Conservation (phyloP, 2,797 vertebrate genomes). For the Zenarchopterus dispar region DNA sequence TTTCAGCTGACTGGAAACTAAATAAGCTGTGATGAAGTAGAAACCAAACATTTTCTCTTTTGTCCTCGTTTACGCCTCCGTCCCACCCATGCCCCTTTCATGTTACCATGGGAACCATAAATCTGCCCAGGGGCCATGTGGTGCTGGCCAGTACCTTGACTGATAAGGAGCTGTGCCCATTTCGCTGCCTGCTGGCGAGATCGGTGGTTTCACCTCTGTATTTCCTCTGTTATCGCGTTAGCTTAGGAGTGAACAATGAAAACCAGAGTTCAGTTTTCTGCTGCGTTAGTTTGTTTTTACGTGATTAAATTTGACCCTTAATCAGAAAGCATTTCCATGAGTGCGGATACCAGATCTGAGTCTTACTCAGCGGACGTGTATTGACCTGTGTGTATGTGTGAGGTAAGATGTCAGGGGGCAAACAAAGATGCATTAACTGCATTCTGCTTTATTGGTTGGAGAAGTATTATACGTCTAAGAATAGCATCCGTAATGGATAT, state of each 20-base stretch:
- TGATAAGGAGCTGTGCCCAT: slow-evolving; percentile 24
- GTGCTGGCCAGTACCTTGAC: slow-evolving; percentile 40
- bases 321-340: slow-evolving; percentile 32
- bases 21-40: neutral
- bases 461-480: slow-evolving; percentile 4
- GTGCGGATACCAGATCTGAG: neutral
- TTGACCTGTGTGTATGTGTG: neutral
- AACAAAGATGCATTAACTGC: slow-evolving; percentile 12
- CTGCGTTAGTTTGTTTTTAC: neutral
- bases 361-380: slow-evolving; percentile 23
- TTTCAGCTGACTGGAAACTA: neutral
- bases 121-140: neutral
- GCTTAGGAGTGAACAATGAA: no score
- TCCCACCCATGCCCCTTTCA: neutral
- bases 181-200: neutral
- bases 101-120: slow-evolving; percentile 31
- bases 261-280: no score
- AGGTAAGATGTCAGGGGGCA: slow-evolving; percentile 5
- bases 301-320: neutral
- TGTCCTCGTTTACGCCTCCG: slow-evolving; percentile 10
- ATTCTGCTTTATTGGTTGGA: neutral
- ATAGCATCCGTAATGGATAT: slow-evolving; percentile 5
- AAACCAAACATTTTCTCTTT: neutral
- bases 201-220: neutral
- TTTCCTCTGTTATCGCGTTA: neutral